phyloP scores from a whole-genome alignment of 2,888 invertebrate species.

The Kryphioiulus occultus region DNA sequence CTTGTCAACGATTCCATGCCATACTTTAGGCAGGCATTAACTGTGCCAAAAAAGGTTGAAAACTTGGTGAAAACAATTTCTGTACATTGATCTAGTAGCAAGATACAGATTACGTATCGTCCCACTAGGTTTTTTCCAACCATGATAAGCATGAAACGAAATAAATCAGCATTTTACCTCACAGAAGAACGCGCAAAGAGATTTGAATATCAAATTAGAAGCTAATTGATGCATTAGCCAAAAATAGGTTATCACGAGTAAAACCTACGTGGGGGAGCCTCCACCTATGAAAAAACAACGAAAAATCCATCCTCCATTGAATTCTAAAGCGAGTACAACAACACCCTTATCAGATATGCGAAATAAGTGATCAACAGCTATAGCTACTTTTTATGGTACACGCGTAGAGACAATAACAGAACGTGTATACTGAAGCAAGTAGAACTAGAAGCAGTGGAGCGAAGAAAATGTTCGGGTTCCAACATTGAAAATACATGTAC shows the following conservation, averaged over 20 bases:
- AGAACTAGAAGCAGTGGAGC: background rate
- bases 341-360: background rate
- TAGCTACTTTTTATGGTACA: background rate
- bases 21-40: too few species aligned
- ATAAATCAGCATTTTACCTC: background rate
- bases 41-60: too few species aligned
- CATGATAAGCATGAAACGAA: background rate
- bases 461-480: background rate
- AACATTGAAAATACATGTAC: background rate
- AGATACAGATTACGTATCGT: background rate
- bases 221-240: constrained; percentile 2
- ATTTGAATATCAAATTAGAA: constrained; percentile 31
- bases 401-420: background rate
- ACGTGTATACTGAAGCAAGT: background rate
- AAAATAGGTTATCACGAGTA: background rate
- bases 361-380: constrained; percentile 2
- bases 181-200: background rate
- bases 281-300: background rate
- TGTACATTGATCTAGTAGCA: too few species aligned
- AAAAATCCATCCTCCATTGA: background rate
- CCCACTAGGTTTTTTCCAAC: background rate
- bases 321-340: background rate
- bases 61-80: too few species aligned
- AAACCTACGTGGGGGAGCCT: background rate
- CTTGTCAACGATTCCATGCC: too few species aligned